These are phyloP conservation scores for Pachymerium ferrugineum DNA, from an alignment of 2,888 invertebrate genomes.

Conservation along the genomic window DNA sequence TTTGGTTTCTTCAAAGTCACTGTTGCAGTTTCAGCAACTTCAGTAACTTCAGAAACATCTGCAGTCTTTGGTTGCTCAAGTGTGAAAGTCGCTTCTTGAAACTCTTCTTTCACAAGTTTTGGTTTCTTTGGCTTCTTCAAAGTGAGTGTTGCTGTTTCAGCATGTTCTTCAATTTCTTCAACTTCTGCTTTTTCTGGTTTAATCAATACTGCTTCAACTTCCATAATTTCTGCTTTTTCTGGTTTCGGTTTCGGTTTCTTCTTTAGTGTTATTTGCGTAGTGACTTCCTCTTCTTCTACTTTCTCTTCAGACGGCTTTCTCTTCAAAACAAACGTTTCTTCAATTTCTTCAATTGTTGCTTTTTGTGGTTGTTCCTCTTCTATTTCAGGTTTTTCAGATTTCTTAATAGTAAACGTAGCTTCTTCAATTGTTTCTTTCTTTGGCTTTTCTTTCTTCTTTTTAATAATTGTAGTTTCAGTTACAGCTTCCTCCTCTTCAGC, in stretches of 20 bases:
- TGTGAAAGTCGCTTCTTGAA: slow-evolving; percentile 7
- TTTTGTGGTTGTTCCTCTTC: background rate
- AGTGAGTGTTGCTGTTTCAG: slow-evolving; percentile 11
- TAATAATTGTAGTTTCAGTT: background rate
- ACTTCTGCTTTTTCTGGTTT: slow-evolving; percentile 21
- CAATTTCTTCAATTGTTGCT: slow-evolving; percentile 15
- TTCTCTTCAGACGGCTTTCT: background rate
- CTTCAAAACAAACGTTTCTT: slow-evolving; percentile 4
- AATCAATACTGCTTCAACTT: background rate
- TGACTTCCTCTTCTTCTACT: background rate
- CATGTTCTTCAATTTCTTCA: slow-evolving; percentile 21
- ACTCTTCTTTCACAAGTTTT: background rate
- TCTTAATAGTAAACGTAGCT: background rate
- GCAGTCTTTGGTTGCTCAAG: background rate
- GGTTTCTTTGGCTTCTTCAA: slow-evolving; percentile 32
- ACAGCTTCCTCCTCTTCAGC: slow-evolving; percentile 29
- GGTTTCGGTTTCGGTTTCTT: background rate
- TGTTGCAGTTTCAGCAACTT: background rate
- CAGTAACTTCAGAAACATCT: background rate
- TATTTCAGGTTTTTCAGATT: background rate
- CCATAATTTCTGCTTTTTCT: background rate
- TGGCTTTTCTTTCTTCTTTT: slow-evolving; percentile 9
- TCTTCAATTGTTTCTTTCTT: background rate
- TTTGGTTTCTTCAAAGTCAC: background rate
- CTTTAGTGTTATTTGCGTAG: background rate